Conservation (phyloP, 2,113 vertebrate genomes). For the Callipepla squamata region DNA sequence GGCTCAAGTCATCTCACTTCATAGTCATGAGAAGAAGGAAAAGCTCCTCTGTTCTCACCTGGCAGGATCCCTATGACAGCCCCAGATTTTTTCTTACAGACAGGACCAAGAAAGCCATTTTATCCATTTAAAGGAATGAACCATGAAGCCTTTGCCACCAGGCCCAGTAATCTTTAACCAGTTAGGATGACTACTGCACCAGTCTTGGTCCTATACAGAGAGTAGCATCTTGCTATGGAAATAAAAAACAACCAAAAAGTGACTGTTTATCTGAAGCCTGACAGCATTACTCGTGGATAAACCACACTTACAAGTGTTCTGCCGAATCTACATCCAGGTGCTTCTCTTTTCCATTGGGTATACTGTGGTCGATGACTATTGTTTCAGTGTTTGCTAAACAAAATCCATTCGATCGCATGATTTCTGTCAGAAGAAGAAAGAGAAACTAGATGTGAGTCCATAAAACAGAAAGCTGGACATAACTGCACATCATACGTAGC, state of each 20-base stretch:
- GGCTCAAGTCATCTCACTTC: not conserved
- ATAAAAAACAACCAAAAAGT: not conserved
- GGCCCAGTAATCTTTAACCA: not conserved
- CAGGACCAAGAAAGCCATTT: not conserved
- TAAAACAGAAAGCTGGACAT: not conserved
- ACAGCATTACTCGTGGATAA: not conserved
- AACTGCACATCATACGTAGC: not conserved
- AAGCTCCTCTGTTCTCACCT: not conserved
- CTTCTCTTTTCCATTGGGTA: constrained; percentile 88
- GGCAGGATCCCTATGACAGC: not conserved
- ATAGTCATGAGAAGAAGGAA: not conserved
- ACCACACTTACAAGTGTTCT: constrained; percentile 85
- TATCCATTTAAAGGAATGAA: not conserved
- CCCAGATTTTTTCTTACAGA: not conserved
- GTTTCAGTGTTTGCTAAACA: constrained; percentile 98
- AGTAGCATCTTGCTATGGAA: not conserved
- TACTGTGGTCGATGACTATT: constrained; percentile 91
- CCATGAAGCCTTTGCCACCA: not conserved
- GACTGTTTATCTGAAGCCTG: not conserved
- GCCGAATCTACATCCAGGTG: constrained; percentile 86
- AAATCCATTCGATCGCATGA: constrained; percentile 97
- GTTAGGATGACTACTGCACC: not conserved
- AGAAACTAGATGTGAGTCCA: not conserved
- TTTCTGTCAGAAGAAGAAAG: constrained; percentile 81
- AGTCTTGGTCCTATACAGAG: not conserved